phyloP scores from a whole-genome alignment of 2,113 vertebrate species.

The Rhea pennata region DNA sequence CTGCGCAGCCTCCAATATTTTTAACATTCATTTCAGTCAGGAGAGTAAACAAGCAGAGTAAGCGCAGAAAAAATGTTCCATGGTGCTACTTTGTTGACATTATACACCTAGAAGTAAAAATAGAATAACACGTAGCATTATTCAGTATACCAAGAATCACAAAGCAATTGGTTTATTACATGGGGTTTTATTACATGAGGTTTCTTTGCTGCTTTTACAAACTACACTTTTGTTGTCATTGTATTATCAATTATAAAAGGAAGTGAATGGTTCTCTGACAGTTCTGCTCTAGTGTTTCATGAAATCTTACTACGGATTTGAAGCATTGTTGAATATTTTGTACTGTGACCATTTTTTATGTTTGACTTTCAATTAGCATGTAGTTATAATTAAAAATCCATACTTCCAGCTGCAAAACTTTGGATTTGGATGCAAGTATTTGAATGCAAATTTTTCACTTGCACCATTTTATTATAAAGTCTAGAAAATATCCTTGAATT shows the following conservation, averaged over 20 bases:
- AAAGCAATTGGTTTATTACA: background rate
- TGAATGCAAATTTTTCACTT: background rate
- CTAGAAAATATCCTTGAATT: background rate
- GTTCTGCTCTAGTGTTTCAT: background rate
- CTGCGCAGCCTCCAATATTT: background rate
- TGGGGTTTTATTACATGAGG: background rate
- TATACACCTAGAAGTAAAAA: background rate
- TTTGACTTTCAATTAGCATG: background rate
- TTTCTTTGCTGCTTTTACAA: background rate
- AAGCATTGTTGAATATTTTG: background rate
- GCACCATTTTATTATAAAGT: background rate
- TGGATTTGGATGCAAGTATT: background rate
- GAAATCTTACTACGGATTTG: accelerated
- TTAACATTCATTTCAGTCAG: background rate
- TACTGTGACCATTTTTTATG: background rate
- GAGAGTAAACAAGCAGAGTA: background rate
- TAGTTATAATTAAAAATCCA: background rate
- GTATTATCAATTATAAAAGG: background rate
- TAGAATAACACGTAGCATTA: accelerated
- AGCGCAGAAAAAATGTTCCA: background rate
- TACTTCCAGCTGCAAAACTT: background rate
- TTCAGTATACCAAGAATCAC: background rate
- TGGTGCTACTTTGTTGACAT: background rate
- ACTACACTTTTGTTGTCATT: background rate
- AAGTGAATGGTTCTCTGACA: background rate